These are phyloP conservation scores for Knipowitschia caucasica DNA, from an alignment of 2,797 vertebrate genomes.

Conservation along the genomic window DNA sequence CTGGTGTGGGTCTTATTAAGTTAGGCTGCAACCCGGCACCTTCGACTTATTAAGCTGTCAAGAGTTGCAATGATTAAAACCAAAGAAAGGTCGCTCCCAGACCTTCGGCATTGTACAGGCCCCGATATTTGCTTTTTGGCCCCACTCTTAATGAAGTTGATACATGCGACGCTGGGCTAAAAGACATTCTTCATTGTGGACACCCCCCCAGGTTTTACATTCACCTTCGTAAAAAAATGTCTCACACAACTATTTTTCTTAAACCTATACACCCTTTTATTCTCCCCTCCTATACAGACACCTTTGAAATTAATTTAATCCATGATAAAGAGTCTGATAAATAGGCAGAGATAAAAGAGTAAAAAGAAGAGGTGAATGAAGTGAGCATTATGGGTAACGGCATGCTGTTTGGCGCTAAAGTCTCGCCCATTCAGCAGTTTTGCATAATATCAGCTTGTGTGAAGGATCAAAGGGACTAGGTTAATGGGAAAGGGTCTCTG, in stretches of 20 bases:
- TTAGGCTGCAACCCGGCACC: slow-evolving; percentile 96
- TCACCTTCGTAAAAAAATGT: slow-evolving; percentile 72
- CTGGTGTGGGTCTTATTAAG: slow-evolving; percentile 94
- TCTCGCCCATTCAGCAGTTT: slow-evolving; percentile 81
- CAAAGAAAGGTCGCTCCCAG: slow-evolving; percentile 94
- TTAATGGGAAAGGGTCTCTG: slow-evolving; percentile 82
- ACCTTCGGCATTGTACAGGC: slow-evolving; percentile 89
- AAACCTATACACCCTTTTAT: slow-evolving; percentile 59
- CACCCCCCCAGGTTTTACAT: slow-evolving; percentile 55
- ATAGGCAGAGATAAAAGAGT: slow-evolving; percentile 63
- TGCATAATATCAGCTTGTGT: slow-evolving; percentile 82
- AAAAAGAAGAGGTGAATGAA: slow-evolving; percentile 63
- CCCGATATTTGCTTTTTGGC: slow-evolving; percentile 90
- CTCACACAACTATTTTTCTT: slow-evolving; percentile 56
- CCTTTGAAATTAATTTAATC: slow-evolving; percentile 81
- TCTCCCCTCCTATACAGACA: slow-evolving; percentile 58
- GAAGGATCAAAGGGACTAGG: slow-evolving; percentile 88
- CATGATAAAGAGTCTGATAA: slow-evolving; percentile 73
- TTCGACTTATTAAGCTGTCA: slow-evolving; percentile 99
- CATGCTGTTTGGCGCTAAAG: slow-evolving; percentile 70
- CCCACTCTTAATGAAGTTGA: slow-evolving; percentile 87
- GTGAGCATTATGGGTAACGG: slow-evolving; percentile 69
- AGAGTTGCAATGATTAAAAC: slow-evolving; percentile 99
- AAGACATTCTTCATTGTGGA: slow-evolving; percentile 83
- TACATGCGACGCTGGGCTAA: slow-evolving; percentile 79